Evolutionary conservation across 1,140 invertebrate species (phyloP).

Genomic region (Brachionus sp.): DNA sequence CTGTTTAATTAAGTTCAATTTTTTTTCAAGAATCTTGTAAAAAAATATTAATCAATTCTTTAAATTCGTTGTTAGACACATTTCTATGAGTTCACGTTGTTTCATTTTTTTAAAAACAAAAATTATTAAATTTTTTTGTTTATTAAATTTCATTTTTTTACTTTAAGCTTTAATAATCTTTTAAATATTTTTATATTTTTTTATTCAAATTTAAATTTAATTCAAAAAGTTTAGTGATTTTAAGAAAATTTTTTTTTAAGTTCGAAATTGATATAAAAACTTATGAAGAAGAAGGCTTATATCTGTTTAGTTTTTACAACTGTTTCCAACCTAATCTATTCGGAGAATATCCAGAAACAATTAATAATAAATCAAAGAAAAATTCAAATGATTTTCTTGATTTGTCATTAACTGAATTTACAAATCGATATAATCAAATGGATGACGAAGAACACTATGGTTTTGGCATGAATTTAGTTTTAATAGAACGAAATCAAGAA

Average conservation of each 20-base stretch:
- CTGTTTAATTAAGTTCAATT: too few species aligned
- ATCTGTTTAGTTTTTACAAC: conserved; percentile 91
- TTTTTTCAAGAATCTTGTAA: too few species aligned
- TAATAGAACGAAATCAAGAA: conserved; percentile 71
- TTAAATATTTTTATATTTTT: too few species aligned
- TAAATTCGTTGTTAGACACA: too few species aligned
- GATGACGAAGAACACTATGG: conserved; percentile 58
- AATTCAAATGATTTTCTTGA: not conserved
- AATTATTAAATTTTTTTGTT: too few species aligned
- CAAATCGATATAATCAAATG: conserved; percentile 60
- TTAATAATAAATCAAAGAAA: not conserved
- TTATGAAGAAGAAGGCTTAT: conserved; percentile 79
- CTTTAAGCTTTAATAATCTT: too few species aligned
- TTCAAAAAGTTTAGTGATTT: too few species aligned
- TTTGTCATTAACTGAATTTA: not conserved
- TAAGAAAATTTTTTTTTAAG: conserved; percentile 60
- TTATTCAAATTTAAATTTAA: too few species aligned
- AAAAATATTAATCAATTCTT: too few species aligned
- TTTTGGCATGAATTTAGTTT: conserved; percentile 70
- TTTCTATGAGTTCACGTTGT: not conserved
- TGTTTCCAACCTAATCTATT: conserved; percentile 67
- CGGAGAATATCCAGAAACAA: not conserved
- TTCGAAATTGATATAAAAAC: conserved; percentile 77
- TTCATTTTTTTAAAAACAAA: not conserved
- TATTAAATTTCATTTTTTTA: too few species aligned